Base-by-base conservation (phyloP, 37 sponge, comb jelly and placozoan species). In the Diacarnus erythraeanus region DNA sequence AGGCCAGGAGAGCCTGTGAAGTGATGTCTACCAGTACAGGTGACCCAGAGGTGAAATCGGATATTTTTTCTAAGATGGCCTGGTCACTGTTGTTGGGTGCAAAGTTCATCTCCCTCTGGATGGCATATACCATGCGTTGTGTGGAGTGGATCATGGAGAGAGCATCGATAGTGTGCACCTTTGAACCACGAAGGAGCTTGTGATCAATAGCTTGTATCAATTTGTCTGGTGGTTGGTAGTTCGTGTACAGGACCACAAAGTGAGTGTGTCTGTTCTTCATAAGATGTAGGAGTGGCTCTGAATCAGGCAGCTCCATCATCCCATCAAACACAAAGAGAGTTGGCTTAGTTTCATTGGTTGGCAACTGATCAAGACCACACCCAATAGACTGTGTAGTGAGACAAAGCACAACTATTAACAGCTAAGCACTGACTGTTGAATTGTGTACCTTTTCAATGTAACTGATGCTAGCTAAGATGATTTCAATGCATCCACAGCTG, bases 61-160 rank as follows among this genome's bases (percentile, higher is more conserved):
- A 76, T 15, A 84, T 59, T 29, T 68, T 69, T 30, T 84, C 77
- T 51, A 84, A 42, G 29, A 77, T 6, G 6, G 25, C 33, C 21
- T 77, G 77, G 33, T 84, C 77, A 9, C 33, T 38, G 35, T 58
- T 77, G 37, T 58, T 54, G 20, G 77, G 60, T 26, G 71, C 33
- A 40, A 77, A 68, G n/a, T 84, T 42, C 42, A 31, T 22, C 47
- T 51, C 31, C 58, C 65, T 74, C 57, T 61, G 25, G 54, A 75
- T 31, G 12, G 39, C 30, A 44, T 85, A 63, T 12, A 85, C 86
- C 25, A 85, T 60, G 35, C 79, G 51, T 38, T 85, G 86, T 15
- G 86, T 78, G n/a, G 79, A 30, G 39, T 79, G 66, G 23, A 85
- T 71, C 29, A 22, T 59, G n/a, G 86, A 64, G 10, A 85, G 80